Percentiles rank a stretch among this genome's conserved stretches.
Evolutionary conservation across 2,797 vertebrate genomes (phyloP).

Genomic region (Pantherophis vulpinus): DNA sequence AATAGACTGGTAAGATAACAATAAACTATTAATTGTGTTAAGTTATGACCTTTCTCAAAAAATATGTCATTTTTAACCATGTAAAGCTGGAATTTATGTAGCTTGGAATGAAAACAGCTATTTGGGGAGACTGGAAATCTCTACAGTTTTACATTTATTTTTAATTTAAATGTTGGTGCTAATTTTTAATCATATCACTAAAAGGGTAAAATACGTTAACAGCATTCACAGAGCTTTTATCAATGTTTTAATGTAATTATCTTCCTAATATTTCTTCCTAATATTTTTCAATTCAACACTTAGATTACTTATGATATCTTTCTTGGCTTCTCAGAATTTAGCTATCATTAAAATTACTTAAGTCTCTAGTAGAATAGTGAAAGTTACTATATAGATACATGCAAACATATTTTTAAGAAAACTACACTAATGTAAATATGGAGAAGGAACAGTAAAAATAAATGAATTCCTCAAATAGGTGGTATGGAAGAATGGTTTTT

Average conservation of each 20-base stretch:
- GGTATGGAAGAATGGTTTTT: background rate
- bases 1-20: constrained; percentile 88
- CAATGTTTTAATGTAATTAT: background rate
- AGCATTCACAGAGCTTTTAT: background rate
- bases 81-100: constrained; percentile 8
- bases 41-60: constrained; percentile 36
- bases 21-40: constrained; percentile 49
- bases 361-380: background rate
- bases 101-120: background rate
- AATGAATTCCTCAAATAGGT: background rate
- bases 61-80: constrained; percentile 35
- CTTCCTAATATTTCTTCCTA: background rate
- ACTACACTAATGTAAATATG: background rate
- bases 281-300: background rate
- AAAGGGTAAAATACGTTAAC: background rate
- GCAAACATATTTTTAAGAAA: background rate
- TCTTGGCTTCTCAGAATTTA: background rate
- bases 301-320: background rate
- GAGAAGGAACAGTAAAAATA: background rate
- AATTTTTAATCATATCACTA: background rate
- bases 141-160: background rate
- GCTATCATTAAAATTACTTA: background rate
- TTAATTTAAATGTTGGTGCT: background rate
- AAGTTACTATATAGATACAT: background rate
- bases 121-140: background rate